Evolutionary conservation across 2,888 invertebrate species (phyloP).

Genomic region (Nomada hirtipes): DNA sequence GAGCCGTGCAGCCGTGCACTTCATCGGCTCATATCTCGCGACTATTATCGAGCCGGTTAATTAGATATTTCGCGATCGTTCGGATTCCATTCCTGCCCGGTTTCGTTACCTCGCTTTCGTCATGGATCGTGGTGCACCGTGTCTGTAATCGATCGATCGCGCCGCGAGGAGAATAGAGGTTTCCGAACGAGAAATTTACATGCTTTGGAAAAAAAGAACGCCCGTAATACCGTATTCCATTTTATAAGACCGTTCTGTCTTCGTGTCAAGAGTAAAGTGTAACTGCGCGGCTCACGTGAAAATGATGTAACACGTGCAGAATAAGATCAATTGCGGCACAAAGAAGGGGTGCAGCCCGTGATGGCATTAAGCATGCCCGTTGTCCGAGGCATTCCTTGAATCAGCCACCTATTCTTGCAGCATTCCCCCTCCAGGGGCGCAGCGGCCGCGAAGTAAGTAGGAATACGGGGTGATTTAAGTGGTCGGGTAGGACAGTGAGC

Average conservation of each 20-base stretch:
- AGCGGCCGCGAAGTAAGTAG: constrained; percentile 19
- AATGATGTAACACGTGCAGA: constrained; percentile 18
- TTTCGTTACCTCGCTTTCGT: constrained; percentile 45
- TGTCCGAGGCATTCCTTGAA: constrained; percentile 29
- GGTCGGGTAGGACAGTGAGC: constrained; percentile 43
- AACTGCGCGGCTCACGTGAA: constrained; percentile 15
- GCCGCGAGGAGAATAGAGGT: constrained; percentile 13
- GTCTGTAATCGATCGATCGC: constrained; percentile 13
- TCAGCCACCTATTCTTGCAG: constrained; percentile 29
- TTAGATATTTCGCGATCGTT: constrained; percentile 47
- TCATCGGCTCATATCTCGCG: constrained; percentile 47
- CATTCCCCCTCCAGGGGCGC: constrained; percentile 10
- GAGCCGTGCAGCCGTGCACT: constrained; percentile 29
- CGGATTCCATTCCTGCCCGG: constrained; percentile 15
- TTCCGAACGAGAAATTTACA: neutral
- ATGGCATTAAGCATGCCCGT: constrained; percentile 45
- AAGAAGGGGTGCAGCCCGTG: constrained; percentile 13
- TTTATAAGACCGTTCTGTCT: no score
- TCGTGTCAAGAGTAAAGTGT: neutral
- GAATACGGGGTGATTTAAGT: constrained; percentile 50
- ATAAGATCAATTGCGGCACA: constrained; percentile 33
- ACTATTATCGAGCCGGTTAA: constrained; percentile 53
- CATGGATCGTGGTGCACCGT: constrained; percentile 33
- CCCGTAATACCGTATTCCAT: neutral
- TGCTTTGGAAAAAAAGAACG: neutral